These are phyloP conservation scores for Circaetus gallicus DNA, from an alignment of 2,113 vertebrate genomes.

Conservation along the genomic window DNA sequence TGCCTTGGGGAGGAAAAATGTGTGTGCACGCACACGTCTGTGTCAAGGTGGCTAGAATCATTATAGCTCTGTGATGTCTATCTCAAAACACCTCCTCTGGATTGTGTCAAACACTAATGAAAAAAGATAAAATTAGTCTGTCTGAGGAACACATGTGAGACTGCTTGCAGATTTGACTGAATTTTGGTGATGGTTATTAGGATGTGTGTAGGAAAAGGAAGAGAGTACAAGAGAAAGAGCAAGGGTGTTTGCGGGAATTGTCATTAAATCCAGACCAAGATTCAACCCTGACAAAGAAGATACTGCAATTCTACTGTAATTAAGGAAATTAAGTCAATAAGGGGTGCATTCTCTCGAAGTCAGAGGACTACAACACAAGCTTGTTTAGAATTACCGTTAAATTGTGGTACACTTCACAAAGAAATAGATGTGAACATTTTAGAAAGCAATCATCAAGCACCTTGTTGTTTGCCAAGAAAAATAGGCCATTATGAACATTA, in stretches of 20 bases:
- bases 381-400: conserved; percentile 45
- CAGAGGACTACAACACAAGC: conserved; percentile 1
- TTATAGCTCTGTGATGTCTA: background rate
- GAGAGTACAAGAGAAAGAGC: background rate
- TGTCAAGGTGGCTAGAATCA: background rate
- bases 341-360: background rate
- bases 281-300: background rate
- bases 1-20: background rate
- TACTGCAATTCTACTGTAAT: background rate
- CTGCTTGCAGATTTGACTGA: background rate
- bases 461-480: conserved; percentile 67
- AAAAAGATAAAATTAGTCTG: background rate
- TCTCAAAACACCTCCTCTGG: conserved; percentile 5
- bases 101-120: background rate
- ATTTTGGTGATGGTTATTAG: background rate
- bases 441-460: conserved; percentile 48
- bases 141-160: background rate
- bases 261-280: background rate
- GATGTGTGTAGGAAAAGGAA: background rate
- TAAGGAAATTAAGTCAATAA: conserved; percentile 17
- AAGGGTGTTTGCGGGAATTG: background rate
- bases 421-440: conserved; percentile 38
- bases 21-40: background rate
- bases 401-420: conserved; percentile 40
- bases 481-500: conserved; percentile 66